These are phyloP conservation scores for Bombyx mori DNA, from an alignment of 1,140 invertebrate genomes.

Conservation along the genomic window DNA sequence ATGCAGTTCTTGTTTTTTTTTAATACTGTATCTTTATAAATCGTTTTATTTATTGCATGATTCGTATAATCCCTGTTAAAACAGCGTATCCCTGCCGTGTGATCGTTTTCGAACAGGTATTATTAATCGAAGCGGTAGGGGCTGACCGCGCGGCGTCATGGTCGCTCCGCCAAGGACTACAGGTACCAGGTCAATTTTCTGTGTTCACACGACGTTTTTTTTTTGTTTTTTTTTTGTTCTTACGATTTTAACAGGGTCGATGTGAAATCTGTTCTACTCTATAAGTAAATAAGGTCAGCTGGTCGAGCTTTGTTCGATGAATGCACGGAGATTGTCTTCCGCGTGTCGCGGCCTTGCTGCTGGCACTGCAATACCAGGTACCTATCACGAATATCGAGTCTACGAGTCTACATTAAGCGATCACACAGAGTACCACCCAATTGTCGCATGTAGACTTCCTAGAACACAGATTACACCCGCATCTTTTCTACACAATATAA, in stretches of 20 bases:
- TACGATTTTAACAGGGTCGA: constrained; percentile 9
- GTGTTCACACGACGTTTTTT: constrained; percentile 35
- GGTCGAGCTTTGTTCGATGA: constrained; percentile 16
- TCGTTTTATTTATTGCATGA: neutral
- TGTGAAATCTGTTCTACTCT: constrained; percentile 24
- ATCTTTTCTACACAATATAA: neutral
- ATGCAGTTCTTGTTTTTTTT: constrained; percentile 1
- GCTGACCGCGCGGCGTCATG: constrained; percentile 27
- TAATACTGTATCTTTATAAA: neutral
- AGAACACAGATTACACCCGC: constrained; percentile 12
- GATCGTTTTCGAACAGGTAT: constrained; percentile 51
- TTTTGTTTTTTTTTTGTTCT: constrained; percentile 6
- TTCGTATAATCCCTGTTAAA: neutral
- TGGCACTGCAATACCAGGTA: constrained; percentile 8
- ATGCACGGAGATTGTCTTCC: constrained; percentile 63
- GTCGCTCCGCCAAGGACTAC: constrained; percentile 24
- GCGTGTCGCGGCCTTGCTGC: constrained; percentile 47
- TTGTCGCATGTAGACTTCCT: constrained; percentile 16
- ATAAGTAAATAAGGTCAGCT: constrained; percentile 37
- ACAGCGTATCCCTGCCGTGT: constrained; percentile 40
- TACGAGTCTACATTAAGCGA: constrained; percentile 1
- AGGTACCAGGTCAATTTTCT: constrained; percentile 40
- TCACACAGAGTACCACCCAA: constrained; percentile 12
- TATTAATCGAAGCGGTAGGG: constrained; percentile 34
- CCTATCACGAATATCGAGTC: constrained; percentile 7